Evolutionary conservation across 2,888 invertebrate species (phyloP).

Genomic region (Dolichomitus sp.): DNA sequence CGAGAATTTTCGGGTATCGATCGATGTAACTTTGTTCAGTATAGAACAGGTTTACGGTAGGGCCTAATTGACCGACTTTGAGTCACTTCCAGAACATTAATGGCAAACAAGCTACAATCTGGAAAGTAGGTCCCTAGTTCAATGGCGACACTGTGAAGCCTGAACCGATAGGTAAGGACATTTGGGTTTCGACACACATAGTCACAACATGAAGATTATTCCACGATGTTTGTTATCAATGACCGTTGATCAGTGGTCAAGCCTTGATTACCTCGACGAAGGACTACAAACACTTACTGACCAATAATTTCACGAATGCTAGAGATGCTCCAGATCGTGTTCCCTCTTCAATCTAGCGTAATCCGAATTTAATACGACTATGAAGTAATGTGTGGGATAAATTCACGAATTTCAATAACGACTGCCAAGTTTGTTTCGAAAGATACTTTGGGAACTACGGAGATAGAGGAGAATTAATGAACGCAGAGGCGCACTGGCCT

Average conservation of each 20-base stretch:
- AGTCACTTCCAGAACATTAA: no score
- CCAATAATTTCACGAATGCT: constrained; percentile 25
- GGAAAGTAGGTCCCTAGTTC: no score
- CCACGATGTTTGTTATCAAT: background rate
- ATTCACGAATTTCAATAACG: constrained; percentile 11
- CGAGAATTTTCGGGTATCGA: no score
- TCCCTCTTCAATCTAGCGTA: background rate
- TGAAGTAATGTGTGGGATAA: background rate
- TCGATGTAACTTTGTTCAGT: no score
- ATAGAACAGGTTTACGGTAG: no score
- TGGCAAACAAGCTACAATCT: no score
- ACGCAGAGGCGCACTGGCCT: background rate
- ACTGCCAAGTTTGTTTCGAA: constrained; percentile 1
- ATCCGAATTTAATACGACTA: background rate
- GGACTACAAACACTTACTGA: constrained; percentile 24
- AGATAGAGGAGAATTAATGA: background rate
- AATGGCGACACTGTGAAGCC: no score
- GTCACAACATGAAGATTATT: no score
- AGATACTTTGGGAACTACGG: background rate
- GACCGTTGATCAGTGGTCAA: constrained; percentile 24
- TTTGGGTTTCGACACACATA: no score
- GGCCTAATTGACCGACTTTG: no score
- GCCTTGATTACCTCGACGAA: constrained; percentile 28
- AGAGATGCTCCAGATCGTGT: background rate
- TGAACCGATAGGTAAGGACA: no score